These are phyloP conservation scores for Lutraria lutraria DNA, from an alignment of 2,888 invertebrate genomes.

Conservation along the genomic window DNA sequence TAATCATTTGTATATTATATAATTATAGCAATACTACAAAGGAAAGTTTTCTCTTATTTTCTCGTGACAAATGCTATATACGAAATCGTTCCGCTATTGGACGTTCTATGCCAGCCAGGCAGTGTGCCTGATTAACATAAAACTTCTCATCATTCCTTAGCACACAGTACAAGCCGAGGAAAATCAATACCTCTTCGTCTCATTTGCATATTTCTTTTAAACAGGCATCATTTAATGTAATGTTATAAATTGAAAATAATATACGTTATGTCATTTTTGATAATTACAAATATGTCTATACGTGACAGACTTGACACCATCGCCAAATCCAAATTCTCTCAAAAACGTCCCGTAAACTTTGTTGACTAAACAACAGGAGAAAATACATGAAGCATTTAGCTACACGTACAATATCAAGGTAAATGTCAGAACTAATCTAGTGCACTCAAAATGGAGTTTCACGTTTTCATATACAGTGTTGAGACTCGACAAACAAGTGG, in stretches of 20 bases:
- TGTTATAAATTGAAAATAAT: not conserved
- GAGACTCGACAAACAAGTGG: conserved; percentile 51
- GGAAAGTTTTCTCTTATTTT: not conserved
- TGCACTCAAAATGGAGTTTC: not conserved
- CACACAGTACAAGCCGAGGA: conserved; percentile 39
- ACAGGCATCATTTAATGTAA: not conserved
- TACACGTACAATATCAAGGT: conserved; percentile 6
- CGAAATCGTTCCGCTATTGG: conserved; percentile 30
- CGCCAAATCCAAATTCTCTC: not conserved
- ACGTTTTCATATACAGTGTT: not conserved
- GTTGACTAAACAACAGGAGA: not conserved
- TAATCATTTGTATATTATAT: not conserved
- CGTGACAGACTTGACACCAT: not conserved
- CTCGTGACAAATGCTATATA: not conserved
- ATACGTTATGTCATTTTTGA: not conserved
- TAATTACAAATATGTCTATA: not conserved
- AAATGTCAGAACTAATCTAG: not conserved
- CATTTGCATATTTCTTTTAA: conserved; percentile 48
- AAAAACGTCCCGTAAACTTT: not conserved
- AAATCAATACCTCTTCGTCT: conserved; percentile 62
- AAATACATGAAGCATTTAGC: not conserved
- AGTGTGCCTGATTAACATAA: conserved; percentile 60
- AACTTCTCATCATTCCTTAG: conserved; percentile 59
- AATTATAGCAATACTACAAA: not conserved
- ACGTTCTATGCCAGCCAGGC: conserved; percentile 28